phyloP scores from a whole-genome alignment of 1,140 invertebrate species.

The Aphaenogaster ashmeadi region DNA sequence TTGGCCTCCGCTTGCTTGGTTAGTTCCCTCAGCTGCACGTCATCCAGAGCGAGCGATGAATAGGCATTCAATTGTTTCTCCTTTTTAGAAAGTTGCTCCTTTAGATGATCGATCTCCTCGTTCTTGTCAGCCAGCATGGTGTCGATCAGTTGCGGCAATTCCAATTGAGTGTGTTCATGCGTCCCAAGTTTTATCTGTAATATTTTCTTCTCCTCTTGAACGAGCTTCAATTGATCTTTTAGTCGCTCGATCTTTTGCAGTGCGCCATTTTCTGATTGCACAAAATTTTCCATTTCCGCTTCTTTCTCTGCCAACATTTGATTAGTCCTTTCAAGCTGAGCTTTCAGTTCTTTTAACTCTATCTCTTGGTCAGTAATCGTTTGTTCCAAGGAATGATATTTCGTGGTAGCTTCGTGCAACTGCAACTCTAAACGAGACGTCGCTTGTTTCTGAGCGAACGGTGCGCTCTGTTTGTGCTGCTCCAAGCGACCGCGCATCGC shows the following conservation, averaged over 20 bases:
- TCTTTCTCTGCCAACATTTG: slow-evolving; percentile 87
- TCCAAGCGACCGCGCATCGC: slow-evolving; percentile 92
- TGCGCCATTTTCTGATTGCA: slow-evolving; percentile 86
- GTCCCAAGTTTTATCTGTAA: slow-evolving; percentile 83
- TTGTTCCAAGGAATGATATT: slow-evolving; percentile 81
- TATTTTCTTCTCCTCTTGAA: slow-evolving; percentile 88
- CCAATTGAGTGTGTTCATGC: slow-evolving; percentile 80
- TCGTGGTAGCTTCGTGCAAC: slow-evolving; percentile 88
- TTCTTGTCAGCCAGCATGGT: slow-evolving; percentile 90
- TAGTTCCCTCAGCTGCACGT: slow-evolving; percentile 84
- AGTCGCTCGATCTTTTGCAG: slow-evolving; percentile 85
- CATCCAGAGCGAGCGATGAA: slow-evolving; percentile 87
- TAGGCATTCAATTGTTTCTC: slow-evolving; percentile 87
- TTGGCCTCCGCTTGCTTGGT: slow-evolving; percentile 86
- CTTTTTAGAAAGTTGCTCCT: slow-evolving; percentile 87
- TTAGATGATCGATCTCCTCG: slow-evolving; percentile 90
- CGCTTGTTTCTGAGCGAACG: slow-evolving; percentile 90
- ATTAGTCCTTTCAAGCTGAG: slow-evolving; percentile 86
- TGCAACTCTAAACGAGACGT: slow-evolving; percentile 90
- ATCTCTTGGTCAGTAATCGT: slow-evolving; percentile 82
- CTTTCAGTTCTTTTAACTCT: slow-evolving; percentile 82
- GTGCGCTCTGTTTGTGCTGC: slow-evolving; percentile 91
- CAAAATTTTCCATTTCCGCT: slow-evolving; percentile 86
- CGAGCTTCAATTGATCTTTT: slow-evolving; percentile 87
- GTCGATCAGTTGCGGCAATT: slow-evolving; percentile 89